Percentiles rank a stretch among this genome's conserved stretches.
phyloP scores from a whole-genome alignment of 2,113 vertebrate species.

The Equus przewalskii region DNA sequence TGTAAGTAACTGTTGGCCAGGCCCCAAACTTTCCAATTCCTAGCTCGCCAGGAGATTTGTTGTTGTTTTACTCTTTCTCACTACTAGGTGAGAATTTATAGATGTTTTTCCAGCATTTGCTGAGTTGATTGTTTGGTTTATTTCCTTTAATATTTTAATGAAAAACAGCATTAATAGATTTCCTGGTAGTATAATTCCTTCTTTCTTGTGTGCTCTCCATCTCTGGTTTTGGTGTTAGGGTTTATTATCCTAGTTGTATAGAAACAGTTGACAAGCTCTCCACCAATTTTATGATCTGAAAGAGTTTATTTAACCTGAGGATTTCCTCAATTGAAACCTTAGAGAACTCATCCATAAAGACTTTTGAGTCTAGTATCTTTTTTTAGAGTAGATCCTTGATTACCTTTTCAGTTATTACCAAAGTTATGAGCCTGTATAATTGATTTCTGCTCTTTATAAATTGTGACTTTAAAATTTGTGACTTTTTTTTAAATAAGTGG shows the following conservation, averaged over 20 bases:
- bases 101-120: background rate
- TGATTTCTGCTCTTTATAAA: background rate
- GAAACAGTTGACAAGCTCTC: background rate
- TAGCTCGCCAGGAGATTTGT: background rate
- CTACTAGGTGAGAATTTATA: background rate
- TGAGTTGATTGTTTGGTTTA: background rate
- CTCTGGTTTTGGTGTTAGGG: background rate
- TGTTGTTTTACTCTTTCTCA: background rate
- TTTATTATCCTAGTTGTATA: background rate
- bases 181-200: constrained; percentile 2
- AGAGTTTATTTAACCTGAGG: background rate
- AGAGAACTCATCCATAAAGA: background rate
- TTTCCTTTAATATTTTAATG: constrained; percentile 47
- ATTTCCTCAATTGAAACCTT: background rate
- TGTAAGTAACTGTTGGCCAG: background rate
- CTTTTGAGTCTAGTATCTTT: background rate
- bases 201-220: background rate
- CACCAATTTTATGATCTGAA: background rate
- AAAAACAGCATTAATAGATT: background rate
- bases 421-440: background rate
- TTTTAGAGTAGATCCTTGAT: background rate
- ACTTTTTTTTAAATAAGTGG: background rate
- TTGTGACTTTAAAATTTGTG: constrained; percentile 20
- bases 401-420: constrained; percentile 27
- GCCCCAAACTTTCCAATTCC: background rate